Conservation (phyloP, 2,797 vertebrate genomes). For the Crotalus adamanteus region DNA sequence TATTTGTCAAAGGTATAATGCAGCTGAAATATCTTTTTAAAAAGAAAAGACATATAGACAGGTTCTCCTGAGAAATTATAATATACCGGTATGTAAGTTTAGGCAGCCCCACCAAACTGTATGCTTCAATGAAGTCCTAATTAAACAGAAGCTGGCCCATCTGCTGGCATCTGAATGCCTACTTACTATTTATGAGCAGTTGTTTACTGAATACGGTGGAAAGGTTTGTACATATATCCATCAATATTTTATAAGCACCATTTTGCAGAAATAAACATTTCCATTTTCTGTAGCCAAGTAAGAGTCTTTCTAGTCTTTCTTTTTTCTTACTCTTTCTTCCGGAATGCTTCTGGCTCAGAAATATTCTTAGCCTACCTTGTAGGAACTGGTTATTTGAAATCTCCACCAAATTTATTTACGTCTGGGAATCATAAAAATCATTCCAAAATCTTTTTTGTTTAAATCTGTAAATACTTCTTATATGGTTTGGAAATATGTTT, state of each 20-base stretch:
- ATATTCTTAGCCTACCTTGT: background rate
- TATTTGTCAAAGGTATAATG: background rate
- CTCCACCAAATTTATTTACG: background rate
- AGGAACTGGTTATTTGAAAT: background rate
- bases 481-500: background rate
- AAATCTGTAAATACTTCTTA: background rate
- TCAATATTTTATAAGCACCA: background rate
- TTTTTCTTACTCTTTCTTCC: background rate
- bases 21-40: background rate
- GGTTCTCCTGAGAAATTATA: background rate
- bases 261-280: background rate
- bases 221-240: background rate
- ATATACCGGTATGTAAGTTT: background rate
- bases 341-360: background rate
- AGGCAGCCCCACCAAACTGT: background rate
- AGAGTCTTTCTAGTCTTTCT: background rate
- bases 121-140: background rate
- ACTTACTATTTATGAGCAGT: background rate
- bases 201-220: background rate
- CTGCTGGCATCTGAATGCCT: background rate
- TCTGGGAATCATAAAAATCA: background rate
- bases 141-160: background rate
- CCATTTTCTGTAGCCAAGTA: background rate
- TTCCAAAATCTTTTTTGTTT: background rate
- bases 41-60: background rate